Conservation (phyloP, 2,888 invertebrate genomes). For the Drosophila nigritarsus region DNA sequence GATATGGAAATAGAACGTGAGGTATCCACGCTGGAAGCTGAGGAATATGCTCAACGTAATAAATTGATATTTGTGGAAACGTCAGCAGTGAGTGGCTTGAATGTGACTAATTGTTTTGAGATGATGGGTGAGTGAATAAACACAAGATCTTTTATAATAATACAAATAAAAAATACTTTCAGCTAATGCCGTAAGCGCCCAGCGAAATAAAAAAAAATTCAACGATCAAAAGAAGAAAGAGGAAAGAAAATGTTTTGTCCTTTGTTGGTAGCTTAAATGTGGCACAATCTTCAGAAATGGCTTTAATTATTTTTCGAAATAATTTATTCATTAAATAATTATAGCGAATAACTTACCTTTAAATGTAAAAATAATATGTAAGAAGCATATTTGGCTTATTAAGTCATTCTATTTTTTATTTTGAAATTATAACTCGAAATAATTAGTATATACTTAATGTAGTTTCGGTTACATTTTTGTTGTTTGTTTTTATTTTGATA, state of each 20-base stretch:
- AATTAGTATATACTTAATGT: slow-evolving; percentile 51
- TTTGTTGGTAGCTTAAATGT: neutral
- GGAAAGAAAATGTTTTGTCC: no score
- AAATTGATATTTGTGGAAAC: slow-evolving; percentile 44
- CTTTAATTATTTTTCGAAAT: no score
- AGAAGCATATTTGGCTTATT: slow-evolving; percentile 28
- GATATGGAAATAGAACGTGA: slow-evolving; percentile 28
- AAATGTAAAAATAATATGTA: neutral
- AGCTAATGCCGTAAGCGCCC: slow-evolving; percentile 16
- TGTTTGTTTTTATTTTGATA: slow-evolving; percentile 33
- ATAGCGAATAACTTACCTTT: slow-evolving; percentile 3
- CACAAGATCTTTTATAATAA: neutral
- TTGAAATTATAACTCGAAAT: slow-evolving; percentile 66
- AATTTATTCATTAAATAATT: neutral
- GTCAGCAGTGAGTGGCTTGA: slow-evolving; percentile 1
- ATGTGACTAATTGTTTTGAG: slow-evolving; percentile 30
- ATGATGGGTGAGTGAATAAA: slow-evolving; percentile 32
- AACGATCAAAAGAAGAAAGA: fast-evolving
- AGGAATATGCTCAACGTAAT: slow-evolving; percentile 22
- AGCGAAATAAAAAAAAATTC: neutral
- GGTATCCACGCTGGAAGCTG: slow-evolving; percentile 29
- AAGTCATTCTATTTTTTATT: slow-evolving; percentile 73
- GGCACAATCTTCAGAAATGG: neutral
- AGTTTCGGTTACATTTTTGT: slow-evolving; percentile 49
- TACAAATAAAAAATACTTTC: neutral